Percentiles rank a stretch among this genome's conserved stretches.
Evolutionary conservation across 2,113 vertebrate genomes (phyloP).

Genomic region (Tinamus guttatus): DNA sequence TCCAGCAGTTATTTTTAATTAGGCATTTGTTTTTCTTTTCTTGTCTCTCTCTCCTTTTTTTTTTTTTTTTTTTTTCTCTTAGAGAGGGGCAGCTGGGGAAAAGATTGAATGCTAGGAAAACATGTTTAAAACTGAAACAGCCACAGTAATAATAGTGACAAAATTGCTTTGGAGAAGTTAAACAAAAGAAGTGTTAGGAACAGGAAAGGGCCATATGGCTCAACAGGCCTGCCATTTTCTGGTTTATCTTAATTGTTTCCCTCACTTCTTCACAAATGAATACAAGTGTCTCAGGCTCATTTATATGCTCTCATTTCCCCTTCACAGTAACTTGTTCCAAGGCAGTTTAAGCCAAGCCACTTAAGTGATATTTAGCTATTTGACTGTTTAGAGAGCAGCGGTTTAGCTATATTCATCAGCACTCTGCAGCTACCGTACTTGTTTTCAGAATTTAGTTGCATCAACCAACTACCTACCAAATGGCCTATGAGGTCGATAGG

Average conservation of each 20-base stretch:
- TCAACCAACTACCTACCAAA: neutral
- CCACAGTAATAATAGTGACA: conserved; percentile 65
- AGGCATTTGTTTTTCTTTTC: neutral
- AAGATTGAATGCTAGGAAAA: conserved; percentile 61
- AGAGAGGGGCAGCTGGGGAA: conserved; percentile 42
- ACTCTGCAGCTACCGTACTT: conserved; percentile 28
- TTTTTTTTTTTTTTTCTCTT: neutral
- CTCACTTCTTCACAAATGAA: conserved; percentile 61
- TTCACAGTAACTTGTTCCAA: conserved; percentile 70
- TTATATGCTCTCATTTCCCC: conserved; percentile 69
- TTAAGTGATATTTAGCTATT: conserved; percentile 70
- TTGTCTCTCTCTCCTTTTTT: neutral
- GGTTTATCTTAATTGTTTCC: conserved; percentile 73
- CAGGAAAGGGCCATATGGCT: conserved; percentile 54
- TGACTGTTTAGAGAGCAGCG: conserved; percentile 63
- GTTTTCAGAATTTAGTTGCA: conserved; percentile 27
- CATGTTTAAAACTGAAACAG: conserved; percentile 69
- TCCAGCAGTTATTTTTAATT: conserved; percentile 21
- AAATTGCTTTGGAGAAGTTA: conserved; percentile 69
- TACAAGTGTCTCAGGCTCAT: conserved; percentile 68
- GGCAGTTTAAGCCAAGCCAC: conserved; percentile 67
- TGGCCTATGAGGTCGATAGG: neutral
- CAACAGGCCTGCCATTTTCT: conserved; percentile 64
- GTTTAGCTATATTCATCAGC: conserved; percentile 52
- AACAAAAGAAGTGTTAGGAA: conserved; percentile 71